Conservation (phyloP, 2,888 invertebrate genomes). For the Hydrotaea cyrtoneurina region DNA sequence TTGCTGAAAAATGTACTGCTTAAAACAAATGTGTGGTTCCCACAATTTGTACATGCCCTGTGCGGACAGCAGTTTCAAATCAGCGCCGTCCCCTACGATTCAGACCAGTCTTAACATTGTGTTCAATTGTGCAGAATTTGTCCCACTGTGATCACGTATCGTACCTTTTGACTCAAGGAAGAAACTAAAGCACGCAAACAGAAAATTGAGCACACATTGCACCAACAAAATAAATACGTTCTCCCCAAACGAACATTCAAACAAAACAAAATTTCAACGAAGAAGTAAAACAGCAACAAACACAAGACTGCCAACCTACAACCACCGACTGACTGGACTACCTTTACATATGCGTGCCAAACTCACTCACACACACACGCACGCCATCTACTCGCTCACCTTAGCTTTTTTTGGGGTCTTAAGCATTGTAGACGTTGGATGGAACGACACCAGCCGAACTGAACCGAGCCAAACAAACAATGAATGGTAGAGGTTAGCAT, state of each 20-base stretch:
- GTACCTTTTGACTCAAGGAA: slow-evolving; percentile 56
- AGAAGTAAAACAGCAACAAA: slow-evolving; percentile 34
- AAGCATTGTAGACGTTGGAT: slow-evolving; percentile 20
- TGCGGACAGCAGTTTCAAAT: no score
- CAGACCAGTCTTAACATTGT: neutral
- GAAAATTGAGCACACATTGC: slow-evolving; percentile 54
- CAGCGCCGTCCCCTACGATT: neutral
- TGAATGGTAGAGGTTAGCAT: neutral
- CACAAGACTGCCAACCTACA: slow-evolving; percentile 15
- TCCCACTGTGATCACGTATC: slow-evolving; percentile 55
- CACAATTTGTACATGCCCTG: no score
- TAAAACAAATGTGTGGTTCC: no score
- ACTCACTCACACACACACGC: neutral
- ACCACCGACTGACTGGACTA: slow-evolving; percentile 42
- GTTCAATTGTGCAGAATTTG: neutral
- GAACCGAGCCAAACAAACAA: neutral
- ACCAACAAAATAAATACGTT: slow-evolving; percentile 30
- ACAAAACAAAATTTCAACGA: slow-evolving; percentile 15
- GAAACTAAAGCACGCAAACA: slow-evolving; percentile 3
- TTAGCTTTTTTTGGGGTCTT: slow-evolving; percentile 23
- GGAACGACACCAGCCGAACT: neutral
- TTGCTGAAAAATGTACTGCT: no score
- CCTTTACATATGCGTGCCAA: neutral
- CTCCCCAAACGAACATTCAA: slow-evolving; percentile 34
- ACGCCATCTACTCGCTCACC: neutral